Percentiles rank a stretch among this genome's conserved stretches.
Evolutionary conservation across 2,888 invertebrate genomes (phyloP).

Genomic region (Plebejus melissa): DNA sequence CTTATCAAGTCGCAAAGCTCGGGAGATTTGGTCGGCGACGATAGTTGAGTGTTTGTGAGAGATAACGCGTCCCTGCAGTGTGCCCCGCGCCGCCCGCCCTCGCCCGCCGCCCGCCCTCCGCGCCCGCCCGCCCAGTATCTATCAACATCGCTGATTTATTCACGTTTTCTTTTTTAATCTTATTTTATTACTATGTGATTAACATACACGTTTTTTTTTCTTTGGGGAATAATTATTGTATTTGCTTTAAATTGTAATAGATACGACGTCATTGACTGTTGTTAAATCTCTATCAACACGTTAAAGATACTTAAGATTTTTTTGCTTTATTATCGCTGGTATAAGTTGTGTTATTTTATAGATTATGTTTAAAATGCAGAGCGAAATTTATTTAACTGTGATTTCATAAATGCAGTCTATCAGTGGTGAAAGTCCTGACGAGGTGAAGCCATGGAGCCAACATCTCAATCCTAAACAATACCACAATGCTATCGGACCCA

Average conservation of each 20-base stretch:
- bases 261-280: not conserved
- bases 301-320: no score
- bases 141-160: slow-evolving; percentile 8
- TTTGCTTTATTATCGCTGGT: no score
- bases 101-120: slow-evolving; percentile 36
- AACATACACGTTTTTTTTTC: not conserved
- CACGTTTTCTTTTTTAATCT: not conserved
- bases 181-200: not conserved
- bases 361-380: not conserved
- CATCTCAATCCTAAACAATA: slow-evolving; percentile 61
- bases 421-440: slow-evolving; percentile 33
- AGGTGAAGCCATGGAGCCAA: slow-evolving; percentile 53
- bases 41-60: slow-evolving; percentile 54
- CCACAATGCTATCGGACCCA: slow-evolving; percentile 60
- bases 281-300: no score
- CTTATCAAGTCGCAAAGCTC: slow-evolving; percentile 44
- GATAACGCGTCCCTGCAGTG: slow-evolving; percentile 46
- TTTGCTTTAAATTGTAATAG: not conserved
- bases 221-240: not conserved
- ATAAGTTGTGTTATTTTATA: no score
- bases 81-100: slow-evolving; percentile 43
- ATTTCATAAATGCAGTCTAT: slow-evolving; percentile 1
- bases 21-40: slow-evolving; percentile 49
- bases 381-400: not conserved
- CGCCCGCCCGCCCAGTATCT: slow-evolving; percentile 26